These are phyloP conservation scores for Drosophila athabasca DNA, from an alignment of 1,140 invertebrate species.

Conservation along the genomic window DNA sequence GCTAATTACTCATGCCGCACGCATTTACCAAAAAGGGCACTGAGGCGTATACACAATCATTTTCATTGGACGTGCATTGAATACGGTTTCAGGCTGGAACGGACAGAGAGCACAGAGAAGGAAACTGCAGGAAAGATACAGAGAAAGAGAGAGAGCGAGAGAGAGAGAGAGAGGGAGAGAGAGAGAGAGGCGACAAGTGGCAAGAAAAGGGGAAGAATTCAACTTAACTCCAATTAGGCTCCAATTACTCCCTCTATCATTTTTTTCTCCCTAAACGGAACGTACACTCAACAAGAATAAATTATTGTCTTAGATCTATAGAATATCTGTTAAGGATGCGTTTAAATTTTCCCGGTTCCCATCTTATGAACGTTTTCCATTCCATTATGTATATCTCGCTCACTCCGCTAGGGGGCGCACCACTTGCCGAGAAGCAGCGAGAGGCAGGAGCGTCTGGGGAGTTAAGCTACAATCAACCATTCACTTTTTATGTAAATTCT, in stretches of 20 bases:
- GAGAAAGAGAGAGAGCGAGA: conserved; percentile 4
- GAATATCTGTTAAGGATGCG: too few relatives aligned
- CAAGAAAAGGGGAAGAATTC: neutral
- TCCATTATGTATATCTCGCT: too few relatives aligned
- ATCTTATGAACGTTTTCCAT: too few relatives aligned
- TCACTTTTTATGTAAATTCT: neutral
- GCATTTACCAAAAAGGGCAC: conserved; percentile 69
- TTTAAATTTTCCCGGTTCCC: too few relatives aligned
- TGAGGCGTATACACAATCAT: conserved; percentile 81
- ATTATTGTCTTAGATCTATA: too few relatives aligned
- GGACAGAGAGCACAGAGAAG: neutral
- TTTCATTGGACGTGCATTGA: conserved; percentile 75
- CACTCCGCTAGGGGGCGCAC: too few relatives aligned
- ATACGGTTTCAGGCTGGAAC: conserved; percentile 40
- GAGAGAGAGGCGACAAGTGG: neutral
- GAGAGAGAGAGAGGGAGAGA: conserved; percentile 11
- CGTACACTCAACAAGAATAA: too few relatives aligned
- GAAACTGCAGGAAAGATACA: conserved; percentile 2
- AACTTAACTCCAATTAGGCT: neutral
- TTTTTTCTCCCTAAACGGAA: too few relatives aligned
- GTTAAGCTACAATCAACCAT: too few relatives aligned
- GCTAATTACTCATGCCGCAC: conserved; percentile 79
- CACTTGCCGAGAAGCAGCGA: too few relatives aligned
- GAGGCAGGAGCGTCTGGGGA: too few relatives aligned
- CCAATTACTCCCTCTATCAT: neutral